These are phyloP conservation scores for Sitobion miscanthi DNA, from an alignment of 1,140 invertebrate genomes.

Conservation along the genomic window DNA sequence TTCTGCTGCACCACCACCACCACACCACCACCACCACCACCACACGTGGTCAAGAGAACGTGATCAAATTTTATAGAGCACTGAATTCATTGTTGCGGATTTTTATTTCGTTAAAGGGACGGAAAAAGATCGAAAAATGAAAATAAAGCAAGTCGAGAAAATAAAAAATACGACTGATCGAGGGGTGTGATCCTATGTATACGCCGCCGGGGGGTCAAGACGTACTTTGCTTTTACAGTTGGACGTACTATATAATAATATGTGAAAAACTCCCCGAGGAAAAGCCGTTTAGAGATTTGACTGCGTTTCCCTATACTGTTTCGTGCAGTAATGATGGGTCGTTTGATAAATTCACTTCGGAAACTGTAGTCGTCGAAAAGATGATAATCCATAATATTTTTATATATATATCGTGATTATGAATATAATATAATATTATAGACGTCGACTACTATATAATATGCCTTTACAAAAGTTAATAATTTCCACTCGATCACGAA, in stretches of 20 bases:
- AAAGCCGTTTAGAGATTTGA: conserved; percentile 47
- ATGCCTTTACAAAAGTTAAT: not conserved
- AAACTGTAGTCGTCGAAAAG: conserved; percentile 14
- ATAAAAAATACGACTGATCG: not conserved
- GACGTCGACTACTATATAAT: not conserved
- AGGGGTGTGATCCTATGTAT: not conserved
- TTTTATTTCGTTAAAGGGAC: conserved; percentile 39
- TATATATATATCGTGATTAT: not conserved
- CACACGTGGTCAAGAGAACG: conserved; percentile 1
- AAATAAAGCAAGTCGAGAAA: not conserved
- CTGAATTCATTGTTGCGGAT: conserved; percentile 34
- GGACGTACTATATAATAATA: not conserved
- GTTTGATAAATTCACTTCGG: not conserved
- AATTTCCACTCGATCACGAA: conserved; percentile 20
- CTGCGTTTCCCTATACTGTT: conserved; percentile 11
- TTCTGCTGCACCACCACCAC: no score
- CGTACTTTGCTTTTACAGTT: not conserved
- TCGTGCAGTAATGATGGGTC: not conserved
- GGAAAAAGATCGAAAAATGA: not conserved
- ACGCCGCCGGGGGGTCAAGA: not conserved
- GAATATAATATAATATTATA: not conserved
- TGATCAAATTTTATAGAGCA: conserved; percentile 47
- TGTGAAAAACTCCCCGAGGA: conserved; percentile 22
- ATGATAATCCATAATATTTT: conserved; percentile 11
- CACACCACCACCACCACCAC: no score